Evolutionary conservation across 2,888 invertebrate species (phyloP).

Genomic region (Melolontha melolontha): DNA sequence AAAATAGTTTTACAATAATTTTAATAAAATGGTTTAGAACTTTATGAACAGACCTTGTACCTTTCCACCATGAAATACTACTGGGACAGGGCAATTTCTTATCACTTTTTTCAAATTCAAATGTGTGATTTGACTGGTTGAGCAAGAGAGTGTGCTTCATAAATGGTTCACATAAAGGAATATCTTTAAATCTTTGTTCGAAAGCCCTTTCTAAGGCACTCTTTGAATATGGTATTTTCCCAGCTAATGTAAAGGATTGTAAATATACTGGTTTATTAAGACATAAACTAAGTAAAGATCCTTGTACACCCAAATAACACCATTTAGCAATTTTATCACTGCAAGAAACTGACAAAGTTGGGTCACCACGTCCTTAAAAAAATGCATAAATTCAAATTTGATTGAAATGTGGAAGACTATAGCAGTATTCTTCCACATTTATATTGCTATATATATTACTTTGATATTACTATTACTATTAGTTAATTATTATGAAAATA

Average conservation of each 20-base stretch:
- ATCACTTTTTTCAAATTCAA: slow-evolving; percentile 63
- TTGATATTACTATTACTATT: too few relatives aligned
- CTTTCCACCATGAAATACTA: slow-evolving; percentile 73
- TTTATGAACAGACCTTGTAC: slow-evolving; percentile 59
- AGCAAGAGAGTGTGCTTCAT: slow-evolving; percentile 44
- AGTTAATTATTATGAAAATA: too few relatives aligned
- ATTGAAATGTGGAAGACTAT: background rate
- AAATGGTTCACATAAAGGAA: slow-evolving; percentile 52
- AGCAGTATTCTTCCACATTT: too few relatives aligned
- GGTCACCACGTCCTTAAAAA: slow-evolving; percentile 80
- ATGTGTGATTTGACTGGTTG: slow-evolving; percentile 60
- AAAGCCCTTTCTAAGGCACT: slow-evolving; percentile 68
- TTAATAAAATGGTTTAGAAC: too few relatives aligned
- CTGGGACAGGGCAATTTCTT: slow-evolving; percentile 69
- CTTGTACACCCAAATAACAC: slow-evolving; percentile 88
- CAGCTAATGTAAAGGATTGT: slow-evolving; percentile 77
- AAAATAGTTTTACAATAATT: too few relatives aligned
- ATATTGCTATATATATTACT: too few relatives aligned
- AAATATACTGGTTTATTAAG: slow-evolving; percentile 77
- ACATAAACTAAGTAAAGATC: slow-evolving; percentile 79
- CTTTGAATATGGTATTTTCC: slow-evolving; percentile 72
- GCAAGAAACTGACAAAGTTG: slow-evolving; percentile 90
- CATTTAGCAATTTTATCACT: slow-evolving; percentile 95
- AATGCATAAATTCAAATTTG: slow-evolving; percentile 4
- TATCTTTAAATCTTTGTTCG: slow-evolving; percentile 60